Evolutionary conservation across 2,113 vertebrate species (phyloP), one percentile per base, ranked within the genome.

Genomic region (Nibea coibor): DNA sequence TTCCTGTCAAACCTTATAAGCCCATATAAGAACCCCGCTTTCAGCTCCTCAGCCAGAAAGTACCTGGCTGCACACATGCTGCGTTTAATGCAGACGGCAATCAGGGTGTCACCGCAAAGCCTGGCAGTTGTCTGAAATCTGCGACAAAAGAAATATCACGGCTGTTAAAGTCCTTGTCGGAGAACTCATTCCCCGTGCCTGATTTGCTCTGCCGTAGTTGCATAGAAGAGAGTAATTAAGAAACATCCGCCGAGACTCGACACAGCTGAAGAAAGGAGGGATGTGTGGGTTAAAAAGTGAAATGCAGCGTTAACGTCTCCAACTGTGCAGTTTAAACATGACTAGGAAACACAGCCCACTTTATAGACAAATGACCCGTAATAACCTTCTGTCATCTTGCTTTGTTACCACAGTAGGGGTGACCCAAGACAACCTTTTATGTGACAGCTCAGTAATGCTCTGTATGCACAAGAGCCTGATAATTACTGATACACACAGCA

Each of bases 201-300:
- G 71, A 89, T 84, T 81, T 50, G 24, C 58, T 79, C 58, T 1
- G 10, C 73, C 72, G 24, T 74, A 82, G 73, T 71, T 0, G 22
- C 47, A 48, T 63, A 74, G 54, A 66, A 8, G 58, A 66, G 71
- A 81, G 68, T 69, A 79, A 88, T 88, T 82, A 75, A 56, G 58
- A 57, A 75, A 75, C 83, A 45, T 65, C 80, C 62, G 61, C 71
- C 66, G 72, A 75, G 48, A 9, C 69, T 61, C 1, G 19, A 61
- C 53, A 45, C 11, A 3, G 59, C 16, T 16, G 24, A 69, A 58
- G 66, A 74, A 63, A 65, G 8, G 24, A 56, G 12, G 26, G 31
- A 63, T 16, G 63, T 31, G 63, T 79, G 71, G 64, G 78, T 67
- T 82, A 67, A 64, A 26, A 73, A 50, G 19, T 63, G 24, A 68